Percentiles rank a stretch among this genome's conserved stretches.
These are phyloP conservation scores for Subacronicta megacephala DNA, from an alignment of 2,888 invertebrate genomes.

Conservation along the genomic window DNA sequence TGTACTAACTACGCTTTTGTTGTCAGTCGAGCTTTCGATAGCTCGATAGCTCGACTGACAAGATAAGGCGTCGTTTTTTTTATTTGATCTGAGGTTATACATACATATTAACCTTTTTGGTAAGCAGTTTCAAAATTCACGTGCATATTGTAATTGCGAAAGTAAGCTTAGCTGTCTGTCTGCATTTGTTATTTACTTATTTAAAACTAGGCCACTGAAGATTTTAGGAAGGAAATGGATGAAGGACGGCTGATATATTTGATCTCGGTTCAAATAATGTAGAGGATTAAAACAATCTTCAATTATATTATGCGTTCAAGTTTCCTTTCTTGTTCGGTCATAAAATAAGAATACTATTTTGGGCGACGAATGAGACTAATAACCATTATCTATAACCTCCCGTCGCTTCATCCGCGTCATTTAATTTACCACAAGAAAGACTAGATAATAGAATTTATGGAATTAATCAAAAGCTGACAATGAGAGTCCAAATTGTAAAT, in stretches of 20 bases:
- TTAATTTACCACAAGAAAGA: too few relatives aligned
- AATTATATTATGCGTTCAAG: not conserved
- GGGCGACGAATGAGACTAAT: constrained; percentile 1
- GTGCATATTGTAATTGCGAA: not conserved
- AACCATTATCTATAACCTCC: constrained; percentile 6
- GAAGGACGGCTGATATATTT: not conserved
- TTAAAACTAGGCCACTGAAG: not conserved
- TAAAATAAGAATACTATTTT: not conserved
- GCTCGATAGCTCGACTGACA: too few relatives aligned
- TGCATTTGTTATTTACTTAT: too few relatives aligned
- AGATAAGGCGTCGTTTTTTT: too few relatives aligned
- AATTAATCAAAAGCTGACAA: too few relatives aligned
- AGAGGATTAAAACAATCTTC: not conserved
- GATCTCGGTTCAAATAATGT: not conserved
- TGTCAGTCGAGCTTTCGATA: too few relatives aligned
- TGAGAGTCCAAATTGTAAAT: too few relatives aligned
- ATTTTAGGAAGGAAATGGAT: not conserved
- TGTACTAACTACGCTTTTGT: too few relatives aligned
- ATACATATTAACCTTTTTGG: not conserved
- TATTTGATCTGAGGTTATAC: too few relatives aligned
- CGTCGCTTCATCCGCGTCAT: not conserved
- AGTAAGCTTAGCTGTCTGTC: not conserved
- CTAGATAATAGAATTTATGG: too few relatives aligned
- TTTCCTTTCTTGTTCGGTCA: not conserved
- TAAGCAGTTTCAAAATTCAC: not conserved